phyloP scores from a whole-genome alignment of 1,140 invertebrate species.

The Sinella curviseta region DNA sequence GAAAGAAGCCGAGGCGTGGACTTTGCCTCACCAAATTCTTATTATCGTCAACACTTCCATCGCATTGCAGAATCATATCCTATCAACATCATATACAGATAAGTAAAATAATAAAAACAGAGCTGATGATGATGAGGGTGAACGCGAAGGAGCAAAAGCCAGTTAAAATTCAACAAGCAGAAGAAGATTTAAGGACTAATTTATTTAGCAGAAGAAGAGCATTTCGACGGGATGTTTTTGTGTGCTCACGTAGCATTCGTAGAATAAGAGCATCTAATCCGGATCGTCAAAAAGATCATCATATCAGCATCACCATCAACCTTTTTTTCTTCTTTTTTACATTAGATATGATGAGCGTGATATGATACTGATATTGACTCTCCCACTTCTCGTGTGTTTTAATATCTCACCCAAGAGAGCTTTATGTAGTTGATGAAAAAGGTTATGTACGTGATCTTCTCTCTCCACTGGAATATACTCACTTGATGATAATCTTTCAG shows the following conservation, averaged over 20 bases:
- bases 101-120: too few species aligned
- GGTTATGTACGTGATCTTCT: neutral
- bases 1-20: neutral
- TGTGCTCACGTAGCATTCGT: neutral
- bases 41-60: conserved; percentile 28
- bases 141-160: neutral
- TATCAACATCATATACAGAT: neutral
- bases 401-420: neutral
- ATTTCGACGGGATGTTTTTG: neutral
- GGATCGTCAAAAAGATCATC: neutral
- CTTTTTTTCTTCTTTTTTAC: neutral
- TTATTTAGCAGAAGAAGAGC: too few species aligned
- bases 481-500: neutral
- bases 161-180: neutral
- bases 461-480: neutral
- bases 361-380: too few species aligned
- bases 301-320: conserved; percentile 1
- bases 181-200: neutral
- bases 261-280: neutral
- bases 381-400: too few species aligned
- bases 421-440: neutral
- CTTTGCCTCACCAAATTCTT: conserved; percentile 16
- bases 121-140: neutral
- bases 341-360: neutral
- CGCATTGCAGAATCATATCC: neutral